phyloP scores from a whole-genome alignment of 1,140 invertebrate genomes.

The Reticulitermes speratus region DNA sequence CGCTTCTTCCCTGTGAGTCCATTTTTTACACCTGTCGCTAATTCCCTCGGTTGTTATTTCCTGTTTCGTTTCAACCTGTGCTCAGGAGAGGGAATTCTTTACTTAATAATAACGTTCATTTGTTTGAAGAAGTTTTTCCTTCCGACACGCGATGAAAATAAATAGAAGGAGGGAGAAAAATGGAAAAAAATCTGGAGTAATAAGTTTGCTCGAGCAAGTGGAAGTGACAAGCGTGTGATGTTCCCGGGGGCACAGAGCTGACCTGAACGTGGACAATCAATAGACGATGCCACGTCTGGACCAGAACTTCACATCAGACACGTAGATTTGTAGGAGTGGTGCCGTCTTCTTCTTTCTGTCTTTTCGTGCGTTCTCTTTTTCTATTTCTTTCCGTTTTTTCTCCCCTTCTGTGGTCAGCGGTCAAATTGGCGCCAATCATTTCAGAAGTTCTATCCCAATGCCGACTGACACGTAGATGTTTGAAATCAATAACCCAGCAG shows the following conservation, averaged over 20 bases:
- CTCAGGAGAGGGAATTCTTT: neutral
- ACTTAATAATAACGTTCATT: neutral
- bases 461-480: neutral
- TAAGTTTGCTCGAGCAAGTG: neutral
- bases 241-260: neutral
- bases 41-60: neutral
- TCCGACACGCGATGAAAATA: neutral
- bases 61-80: neutral
- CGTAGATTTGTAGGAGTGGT: neutral
- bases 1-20: neutral
- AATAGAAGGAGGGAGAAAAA: neutral
- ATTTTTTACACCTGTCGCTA: neutral
- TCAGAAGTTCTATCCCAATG: neutral
- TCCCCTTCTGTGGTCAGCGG: neutral
- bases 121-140: neutral
- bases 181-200: neutral
- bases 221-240: conserved; percentile 8
- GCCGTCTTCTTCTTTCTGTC: neutral
- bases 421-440: conserved; percentile 18
- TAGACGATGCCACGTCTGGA: neutral
- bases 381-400: neutral
- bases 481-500: neutral
- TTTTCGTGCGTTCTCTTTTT: neutral
- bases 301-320: neutral
- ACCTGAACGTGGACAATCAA: neutral